Conservation (phyloP, 2,888 invertebrate species). For the Campopleginae sp. region DNA sequence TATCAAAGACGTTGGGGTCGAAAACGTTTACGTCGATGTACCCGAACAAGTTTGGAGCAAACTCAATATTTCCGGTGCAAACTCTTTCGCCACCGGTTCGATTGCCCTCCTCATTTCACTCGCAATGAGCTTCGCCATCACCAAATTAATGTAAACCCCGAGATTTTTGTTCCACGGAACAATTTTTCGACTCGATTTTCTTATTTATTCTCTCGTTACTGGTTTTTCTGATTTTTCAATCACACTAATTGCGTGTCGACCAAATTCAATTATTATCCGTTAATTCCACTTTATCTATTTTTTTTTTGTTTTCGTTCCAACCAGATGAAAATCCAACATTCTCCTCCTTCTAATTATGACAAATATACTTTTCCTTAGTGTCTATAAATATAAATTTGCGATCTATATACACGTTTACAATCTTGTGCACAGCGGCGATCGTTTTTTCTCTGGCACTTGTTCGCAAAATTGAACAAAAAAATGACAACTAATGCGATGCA, state of each 20-base stretch:
- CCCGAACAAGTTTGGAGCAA: slow-evolving; percentile 85
- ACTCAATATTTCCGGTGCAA: slow-evolving; percentile 68
- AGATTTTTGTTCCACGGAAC: neutral
- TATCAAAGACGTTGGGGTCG: slow-evolving; percentile 88
- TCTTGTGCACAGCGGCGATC: too few species aligned
- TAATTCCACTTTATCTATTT: neutral
- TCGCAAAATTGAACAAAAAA: neutral
- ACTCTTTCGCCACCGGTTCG: slow-evolving; percentile 43
- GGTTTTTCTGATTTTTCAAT: neutral
- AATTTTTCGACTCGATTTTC: neutral
- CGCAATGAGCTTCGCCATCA: slow-evolving; percentile 51
- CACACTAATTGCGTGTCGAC: neutral
- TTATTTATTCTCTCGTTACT: neutral
- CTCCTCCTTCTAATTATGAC: neutral
- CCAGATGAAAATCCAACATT: neutral
- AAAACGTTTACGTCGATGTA: slow-evolving; percentile 91
- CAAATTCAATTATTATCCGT: neutral
- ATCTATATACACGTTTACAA: too few species aligned
- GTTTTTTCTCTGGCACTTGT: neutral
- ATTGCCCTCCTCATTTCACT: slow-evolving; percentile 46
- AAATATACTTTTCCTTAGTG: neutral
- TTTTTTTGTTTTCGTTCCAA: neutral
- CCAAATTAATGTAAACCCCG: slow-evolving; percentile 30
- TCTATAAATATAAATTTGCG: neutral
- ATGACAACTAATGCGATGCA: neutral